A percentile compares a stretch with the other conserved stretches of the same genome.
Conservation (phyloP, 2,797 vertebrate genomes). For the Atherinosoma microstoma region DNA sequence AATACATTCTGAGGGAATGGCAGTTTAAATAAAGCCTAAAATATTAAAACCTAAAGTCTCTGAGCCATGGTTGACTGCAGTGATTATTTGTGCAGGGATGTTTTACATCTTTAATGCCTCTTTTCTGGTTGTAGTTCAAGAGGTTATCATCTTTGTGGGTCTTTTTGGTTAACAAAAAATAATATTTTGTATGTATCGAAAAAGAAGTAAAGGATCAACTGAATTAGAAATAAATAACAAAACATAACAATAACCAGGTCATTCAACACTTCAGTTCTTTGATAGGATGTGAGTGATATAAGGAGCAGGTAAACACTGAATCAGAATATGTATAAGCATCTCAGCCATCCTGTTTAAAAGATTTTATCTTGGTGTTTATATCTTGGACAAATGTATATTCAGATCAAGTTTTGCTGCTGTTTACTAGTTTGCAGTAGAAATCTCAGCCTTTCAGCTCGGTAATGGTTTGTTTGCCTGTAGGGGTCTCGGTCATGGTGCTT, state of each 20-base stretch:
- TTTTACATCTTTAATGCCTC: constrained; percentile 43
- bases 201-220: constrained; percentile 19
- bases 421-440: background rate
- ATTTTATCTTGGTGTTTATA: background rate
- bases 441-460: background rate
- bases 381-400: constrained; percentile 1
- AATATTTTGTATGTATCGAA: constrained; percentile 23
- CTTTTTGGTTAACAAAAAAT: constrained; percentile 24
- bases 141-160: constrained; percentile 46
- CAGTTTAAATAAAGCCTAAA: constrained; percentile 42
- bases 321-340: background rate
- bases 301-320: background rate
- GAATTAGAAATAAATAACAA: constrained; percentile 5
- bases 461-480: constrained; percentile 71
- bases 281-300: background rate
- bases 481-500: constrained; percentile 97
- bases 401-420: background rate
- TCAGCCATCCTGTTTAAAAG: background rate
- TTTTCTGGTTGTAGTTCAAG: constrained; percentile 39
- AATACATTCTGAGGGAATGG: constrained; percentile 14
- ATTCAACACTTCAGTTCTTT: background rate
- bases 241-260: constrained; percentile 4
- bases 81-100: constrained; percentile 8
- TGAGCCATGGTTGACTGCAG: constrained; percentile 3
- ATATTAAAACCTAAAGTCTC: constrained; percentile 32